Conservation (phyloP, 2,113 vertebrate species). For the Calyptommatus sinebrachiatus region DNA sequence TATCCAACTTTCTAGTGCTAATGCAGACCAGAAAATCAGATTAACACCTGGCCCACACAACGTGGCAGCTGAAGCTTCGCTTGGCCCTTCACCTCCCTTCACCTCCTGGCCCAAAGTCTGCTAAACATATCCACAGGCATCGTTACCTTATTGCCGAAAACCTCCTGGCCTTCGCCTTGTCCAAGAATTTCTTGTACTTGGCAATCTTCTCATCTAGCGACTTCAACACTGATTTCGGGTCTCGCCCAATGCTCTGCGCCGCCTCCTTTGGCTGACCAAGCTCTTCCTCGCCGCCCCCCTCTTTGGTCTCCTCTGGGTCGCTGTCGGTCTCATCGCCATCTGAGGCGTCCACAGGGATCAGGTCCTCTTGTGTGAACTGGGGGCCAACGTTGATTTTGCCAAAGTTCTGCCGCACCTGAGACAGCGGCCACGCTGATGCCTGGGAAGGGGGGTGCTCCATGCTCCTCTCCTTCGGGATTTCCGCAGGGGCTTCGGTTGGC, state of each 20-base stretch:
- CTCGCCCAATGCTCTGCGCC: conserved; percentile 42
- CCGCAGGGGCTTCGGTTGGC: background rate
- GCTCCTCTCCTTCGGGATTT: conserved; percentile 31
- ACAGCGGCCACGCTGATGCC: conserved; percentile 80
- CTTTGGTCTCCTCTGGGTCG: conserved; percentile 61
- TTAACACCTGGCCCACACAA: background rate
- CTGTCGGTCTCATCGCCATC: conserved; percentile 76
- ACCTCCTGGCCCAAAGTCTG: too few relatives aligned
- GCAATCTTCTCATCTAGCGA: conserved; percentile 91
- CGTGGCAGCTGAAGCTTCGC: too few relatives aligned
- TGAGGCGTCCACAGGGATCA: conserved; percentile 86
- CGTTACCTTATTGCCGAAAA: conserved; percentile 92
- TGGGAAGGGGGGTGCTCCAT: conserved; percentile 30
- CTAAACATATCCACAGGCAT: background rate
- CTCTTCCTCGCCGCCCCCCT: conserved; percentile 54
- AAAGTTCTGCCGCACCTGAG: conserved; percentile 88
- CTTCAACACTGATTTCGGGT: conserved; percentile 73
- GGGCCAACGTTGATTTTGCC: conserved; percentile 91
- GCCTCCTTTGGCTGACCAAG: background rate
- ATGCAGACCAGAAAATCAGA: rapidly evolving
- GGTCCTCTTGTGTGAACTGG: conserved; percentile 89
- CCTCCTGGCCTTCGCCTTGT: conserved; percentile 89
- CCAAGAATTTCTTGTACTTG: conserved; percentile 91
- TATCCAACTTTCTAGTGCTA: too few relatives aligned
- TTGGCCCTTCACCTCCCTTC: too few relatives aligned